Evolutionary conservation across 2,888 invertebrate genomes (phyloP).

Genomic region (Acanthosepion esculentum): DNA sequence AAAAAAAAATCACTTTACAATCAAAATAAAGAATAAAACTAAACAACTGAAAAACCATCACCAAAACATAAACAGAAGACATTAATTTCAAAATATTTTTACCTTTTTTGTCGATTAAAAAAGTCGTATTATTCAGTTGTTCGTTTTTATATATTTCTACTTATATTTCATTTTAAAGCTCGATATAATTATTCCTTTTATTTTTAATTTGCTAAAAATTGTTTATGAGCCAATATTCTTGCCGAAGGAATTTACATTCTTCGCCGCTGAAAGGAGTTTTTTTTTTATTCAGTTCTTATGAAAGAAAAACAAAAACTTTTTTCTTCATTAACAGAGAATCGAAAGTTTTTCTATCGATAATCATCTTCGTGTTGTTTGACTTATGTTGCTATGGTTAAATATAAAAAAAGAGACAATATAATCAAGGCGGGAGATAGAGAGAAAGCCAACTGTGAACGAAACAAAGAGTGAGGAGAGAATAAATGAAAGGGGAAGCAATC

Average conservation of each 20-base stretch:
- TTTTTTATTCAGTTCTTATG: neutral
- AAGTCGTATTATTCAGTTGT: neutral
- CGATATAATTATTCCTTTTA: neutral
- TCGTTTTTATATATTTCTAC: neutral
- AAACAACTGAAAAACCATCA: neutral
- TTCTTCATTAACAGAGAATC: neutral
- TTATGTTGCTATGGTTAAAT: neutral
- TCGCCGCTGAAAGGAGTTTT: neutral
- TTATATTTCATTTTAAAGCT: neutral
- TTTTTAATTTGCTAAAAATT: neutral
- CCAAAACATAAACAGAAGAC: neutral
- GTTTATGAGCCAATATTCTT: conserved; percentile 9
- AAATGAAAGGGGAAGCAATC: neutral
- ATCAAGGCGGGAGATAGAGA: neutral
- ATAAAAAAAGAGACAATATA: too few relatives aligned
- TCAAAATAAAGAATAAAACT: neutral
- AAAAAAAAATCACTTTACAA: neutral
- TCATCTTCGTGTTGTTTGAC: neutral
- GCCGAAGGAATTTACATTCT: neutral
- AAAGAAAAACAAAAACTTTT: neutral
- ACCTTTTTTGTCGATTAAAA: neutral
- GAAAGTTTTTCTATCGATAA: neutral
- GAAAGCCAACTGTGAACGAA: neutral
- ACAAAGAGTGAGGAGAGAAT: neutral
- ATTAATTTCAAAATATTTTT: conserved; percentile 6